Conservation (phyloP, 2,888 invertebrate genomes). For the Ormyrus labotus region DNA sequence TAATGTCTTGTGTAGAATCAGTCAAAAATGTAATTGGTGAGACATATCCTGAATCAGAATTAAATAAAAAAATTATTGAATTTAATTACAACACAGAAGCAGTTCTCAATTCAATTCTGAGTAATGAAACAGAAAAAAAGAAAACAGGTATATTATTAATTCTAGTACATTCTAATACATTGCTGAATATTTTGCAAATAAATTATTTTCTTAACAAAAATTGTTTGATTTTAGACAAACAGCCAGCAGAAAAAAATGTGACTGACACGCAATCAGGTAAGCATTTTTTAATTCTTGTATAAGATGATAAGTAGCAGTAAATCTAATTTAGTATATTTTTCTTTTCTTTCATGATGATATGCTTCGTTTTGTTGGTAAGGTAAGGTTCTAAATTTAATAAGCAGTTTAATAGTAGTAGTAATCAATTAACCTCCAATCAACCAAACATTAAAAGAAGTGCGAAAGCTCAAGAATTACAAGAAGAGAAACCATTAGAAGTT, state of each 20-base stretch:
- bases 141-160: neutral
- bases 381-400: conserved; percentile 69
- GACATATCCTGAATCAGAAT: conserved; percentile 83
- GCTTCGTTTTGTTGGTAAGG: conserved; percentile 70
- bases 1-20: conserved; percentile 90
- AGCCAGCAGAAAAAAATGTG: conserved; percentile 13
- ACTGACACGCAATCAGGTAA: conserved; percentile 47
- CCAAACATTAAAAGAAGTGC: conserved; percentile 20
- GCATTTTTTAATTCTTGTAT: conserved; percentile 17
- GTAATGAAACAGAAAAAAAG: conserved; percentile 71
- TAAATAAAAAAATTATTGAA: conserved; percentile 84
- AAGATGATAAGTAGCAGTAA: conserved; percentile 19
- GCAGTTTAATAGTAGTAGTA: conserved; percentile 14
- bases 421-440: neutral
- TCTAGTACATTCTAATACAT: conserved; percentile 2
- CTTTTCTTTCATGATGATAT: conserved; percentile 69
- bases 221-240: conserved; percentile 37
- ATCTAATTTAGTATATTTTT: conserved; percentile 61
- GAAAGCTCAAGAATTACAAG: conserved; percentile 4
- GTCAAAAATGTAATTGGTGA: conserved; percentile 89
- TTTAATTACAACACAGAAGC: conserved; percentile 85
- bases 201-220: neutral
- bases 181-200: neutral
- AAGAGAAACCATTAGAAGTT: conserved; percentile 5
- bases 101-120: conserved; percentile 85